Base-by-base conservation (phyloP, 2,113 vertebrate species). In the Aptenodytes patagonicus region DNA sequence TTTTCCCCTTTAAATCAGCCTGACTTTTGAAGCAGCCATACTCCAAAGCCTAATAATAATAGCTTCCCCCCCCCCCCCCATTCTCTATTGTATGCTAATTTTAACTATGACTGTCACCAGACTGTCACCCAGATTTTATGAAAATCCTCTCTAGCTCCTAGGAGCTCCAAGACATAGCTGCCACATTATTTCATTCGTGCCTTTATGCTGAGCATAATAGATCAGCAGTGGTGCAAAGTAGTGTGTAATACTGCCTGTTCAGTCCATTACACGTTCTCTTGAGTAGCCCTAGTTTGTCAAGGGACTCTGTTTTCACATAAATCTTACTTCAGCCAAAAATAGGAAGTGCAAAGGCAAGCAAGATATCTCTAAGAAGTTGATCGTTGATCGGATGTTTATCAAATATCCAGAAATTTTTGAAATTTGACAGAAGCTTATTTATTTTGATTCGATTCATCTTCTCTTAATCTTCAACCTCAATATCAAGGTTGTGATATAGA, bases 21-120 rank as follows among this genome's bases (percentile, higher is more conserved):
- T 83, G 18, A 2, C 16, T 36, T 79, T 70, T 57, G 31, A 70
- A 92, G 20, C 11, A 86, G 6, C 17, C 8, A 6, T 29, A 15
- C 17, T 91, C 17, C 51, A 70, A 69, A 78, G 12, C 18, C 3
- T 40, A 28, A 34, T 44, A 49, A 28, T 49, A 75, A 32, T 8
- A 54, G 7, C 29, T 14, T 1, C 3, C 7, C 7, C 25, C 10
- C 9, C 7, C 28, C 10, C 10, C 14, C 5, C 9, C 65, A 2
- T 49, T 61, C 24, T 88, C 7, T 46, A 3, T 31, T 66, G 5
- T 44, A 11, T 40, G 24, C 6, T 66, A 26, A 57, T 40, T 82
- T n/a, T 40, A 51, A n/a, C 28, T 44, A 9, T 68, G 64, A 6
- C 10, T 66, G 22, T 55, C 44, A 26, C 20, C 52, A 72, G 47